Evolutionary conservation across 2,113 vertebrate genomes (phyloP).

Genomic region (Leptocoma aspasia): DNA sequence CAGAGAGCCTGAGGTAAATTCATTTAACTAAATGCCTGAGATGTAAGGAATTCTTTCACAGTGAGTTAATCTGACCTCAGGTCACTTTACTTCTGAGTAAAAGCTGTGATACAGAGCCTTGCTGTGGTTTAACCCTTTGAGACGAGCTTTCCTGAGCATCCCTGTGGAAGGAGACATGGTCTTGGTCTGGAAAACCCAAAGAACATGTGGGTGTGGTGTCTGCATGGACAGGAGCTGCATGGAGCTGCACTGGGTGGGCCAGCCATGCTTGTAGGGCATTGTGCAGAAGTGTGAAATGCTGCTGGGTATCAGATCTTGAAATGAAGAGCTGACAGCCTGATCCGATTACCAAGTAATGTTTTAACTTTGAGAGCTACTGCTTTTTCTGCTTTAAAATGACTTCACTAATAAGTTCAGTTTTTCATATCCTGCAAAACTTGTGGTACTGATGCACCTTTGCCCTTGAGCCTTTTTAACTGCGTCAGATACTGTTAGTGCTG

Average conservation of each 20-base stretch:
- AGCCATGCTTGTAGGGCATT: not conserved
- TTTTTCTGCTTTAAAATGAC: not conserved
- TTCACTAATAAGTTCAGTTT: not conserved
- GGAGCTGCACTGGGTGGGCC: not conserved
- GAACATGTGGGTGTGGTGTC: not conserved
- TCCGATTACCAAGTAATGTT: not conserved
- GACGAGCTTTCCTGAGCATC: not conserved
- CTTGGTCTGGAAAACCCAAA: not conserved
- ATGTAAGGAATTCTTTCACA: not conserved
- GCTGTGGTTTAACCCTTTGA: not conserved
- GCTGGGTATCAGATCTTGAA: not conserved
- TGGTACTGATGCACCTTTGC: not conserved
- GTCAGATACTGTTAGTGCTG: not conserved
- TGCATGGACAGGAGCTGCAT: not conserved
- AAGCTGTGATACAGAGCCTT: not conserved
- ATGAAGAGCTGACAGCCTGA: not conserved
- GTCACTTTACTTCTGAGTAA: not conserved
- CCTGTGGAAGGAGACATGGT: not conserved
- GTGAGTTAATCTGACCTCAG: not conserved
- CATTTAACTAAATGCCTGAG: not conserved
- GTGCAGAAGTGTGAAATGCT: not conserved
- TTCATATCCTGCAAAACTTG: not conserved
- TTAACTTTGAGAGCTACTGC: not conserved
- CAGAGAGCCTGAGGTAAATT: not conserved
- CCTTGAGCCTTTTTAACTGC: not conserved